Percentiles rank a stretch among this genome's conserved stretches.
Conservation (phyloP, 2,888 invertebrate species). For the Incurvaria masculella region DNA sequence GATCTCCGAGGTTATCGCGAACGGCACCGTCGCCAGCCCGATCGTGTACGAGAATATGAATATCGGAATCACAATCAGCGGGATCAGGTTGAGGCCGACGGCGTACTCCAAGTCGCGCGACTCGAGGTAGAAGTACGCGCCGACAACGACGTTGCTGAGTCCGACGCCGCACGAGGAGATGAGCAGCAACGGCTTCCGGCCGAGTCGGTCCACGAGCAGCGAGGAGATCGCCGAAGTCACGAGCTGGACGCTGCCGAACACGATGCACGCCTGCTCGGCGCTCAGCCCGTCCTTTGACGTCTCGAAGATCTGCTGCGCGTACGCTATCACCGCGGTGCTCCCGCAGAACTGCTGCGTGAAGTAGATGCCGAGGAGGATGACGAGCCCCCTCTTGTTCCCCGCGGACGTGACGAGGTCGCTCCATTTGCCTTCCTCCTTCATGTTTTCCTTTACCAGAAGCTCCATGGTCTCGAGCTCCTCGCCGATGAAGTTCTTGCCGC, state of each 20-base stretch:
- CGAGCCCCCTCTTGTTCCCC: constrained; percentile 55
- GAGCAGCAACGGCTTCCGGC: constrained; percentile 58
- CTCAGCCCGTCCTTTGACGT: constrained; percentile 46
- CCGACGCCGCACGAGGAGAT: constrained; percentile 56
- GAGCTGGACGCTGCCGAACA: constrained; percentile 52
- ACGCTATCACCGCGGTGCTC: constrained; percentile 56
- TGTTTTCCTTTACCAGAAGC: constrained; percentile 48
- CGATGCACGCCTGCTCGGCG: constrained; percentile 47
- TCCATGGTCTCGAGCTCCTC: constrained; percentile 55
- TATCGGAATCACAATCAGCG: constrained; percentile 55
- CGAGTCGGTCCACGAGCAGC: constrained; percentile 58
- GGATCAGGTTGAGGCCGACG: constrained; percentile 51
- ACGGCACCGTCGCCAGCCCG: constrained; percentile 62
- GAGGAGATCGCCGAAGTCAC: constrained; percentile 56
- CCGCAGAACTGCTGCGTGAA: constrained; percentile 61
- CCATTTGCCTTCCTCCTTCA: constrained; percentile 48
- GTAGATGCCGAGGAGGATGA: constrained; percentile 59
- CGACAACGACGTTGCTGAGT: constrained; percentile 50
- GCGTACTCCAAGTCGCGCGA: constrained; percentile 40
- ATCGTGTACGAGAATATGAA: constrained; percentile 62
- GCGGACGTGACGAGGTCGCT: constrained; percentile 42
- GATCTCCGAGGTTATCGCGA: constrained; percentile 61
- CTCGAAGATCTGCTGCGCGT: constrained; percentile 61
- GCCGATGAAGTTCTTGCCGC: constrained; percentile 52
- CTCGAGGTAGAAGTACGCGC: constrained; percentile 55